Evolutionary conservation across 2,888 invertebrate genomes (phyloP).

Genomic region (Abscondita cerata): DNA sequence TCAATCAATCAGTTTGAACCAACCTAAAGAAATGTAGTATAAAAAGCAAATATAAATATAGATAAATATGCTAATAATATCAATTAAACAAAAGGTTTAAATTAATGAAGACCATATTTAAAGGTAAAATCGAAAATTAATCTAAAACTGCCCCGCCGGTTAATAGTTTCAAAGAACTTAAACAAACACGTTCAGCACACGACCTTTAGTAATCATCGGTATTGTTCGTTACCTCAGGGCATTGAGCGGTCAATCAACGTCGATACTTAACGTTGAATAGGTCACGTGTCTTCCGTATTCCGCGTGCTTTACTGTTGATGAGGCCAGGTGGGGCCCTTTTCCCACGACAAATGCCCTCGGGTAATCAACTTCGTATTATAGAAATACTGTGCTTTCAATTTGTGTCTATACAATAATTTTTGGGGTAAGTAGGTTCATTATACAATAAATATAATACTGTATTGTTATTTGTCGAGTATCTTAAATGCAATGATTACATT

Average conservation of each 20-base stretch:
- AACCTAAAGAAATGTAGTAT: too few species aligned
- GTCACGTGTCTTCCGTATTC: conserved; percentile 50
- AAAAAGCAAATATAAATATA: too few species aligned
- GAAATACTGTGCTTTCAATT: conserved; percentile 39
- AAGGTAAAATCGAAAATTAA: too few species aligned
- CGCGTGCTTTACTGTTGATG: conserved; percentile 32
- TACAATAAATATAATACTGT: not conserved
- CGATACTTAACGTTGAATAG: conserved; percentile 53
- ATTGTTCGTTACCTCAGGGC: conserved; percentile 53
- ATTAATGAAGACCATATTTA: too few species aligned
- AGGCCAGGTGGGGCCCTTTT: conserved; percentile 43
- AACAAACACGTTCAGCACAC: conserved; percentile 49
- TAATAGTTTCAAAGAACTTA: conserved; percentile 45
- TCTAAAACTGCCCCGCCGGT: not conserved
- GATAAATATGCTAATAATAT: too few species aligned
- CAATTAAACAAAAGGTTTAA: too few species aligned
- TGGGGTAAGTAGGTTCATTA: not conserved
- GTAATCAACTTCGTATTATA: conserved; percentile 49
- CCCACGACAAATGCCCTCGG: conserved; percentile 48
- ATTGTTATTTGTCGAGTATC: not conserved
- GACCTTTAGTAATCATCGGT: conserved; percentile 53
- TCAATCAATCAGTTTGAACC: too few species aligned
- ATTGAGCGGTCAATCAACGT: conserved; percentile 56
- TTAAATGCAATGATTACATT: conserved; percentile 5
- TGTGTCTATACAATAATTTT: conserved; percentile 12